Base-by-base conservation (phyloP, 1,140 invertebrate species). In the Magallana angulata region DNA sequence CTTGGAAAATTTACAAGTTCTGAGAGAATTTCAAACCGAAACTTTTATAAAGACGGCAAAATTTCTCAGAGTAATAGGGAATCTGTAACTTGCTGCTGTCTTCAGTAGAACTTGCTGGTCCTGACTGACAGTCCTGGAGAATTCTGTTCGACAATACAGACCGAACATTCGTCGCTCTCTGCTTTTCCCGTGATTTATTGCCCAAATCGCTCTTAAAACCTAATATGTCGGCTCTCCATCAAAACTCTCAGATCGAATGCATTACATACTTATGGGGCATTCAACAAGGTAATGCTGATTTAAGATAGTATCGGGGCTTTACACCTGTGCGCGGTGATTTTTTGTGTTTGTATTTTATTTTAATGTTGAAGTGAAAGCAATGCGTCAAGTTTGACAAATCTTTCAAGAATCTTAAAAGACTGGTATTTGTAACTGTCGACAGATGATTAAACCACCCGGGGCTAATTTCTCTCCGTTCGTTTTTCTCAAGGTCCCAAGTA, bases 371-470 rank as follows among this genome's bases (percentile, higher is more conserved):
- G 68, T 71, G 68, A 71, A 71, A 71, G 68, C 68, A 30, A 71
- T 71, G 24, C 68, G 68, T 71, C 68, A 71, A 71, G 11, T 71
- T 71, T 71, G 68, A 71, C 68, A 71, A 71, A 71, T 71, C 68
- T 71, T 71, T 71, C 68, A 71, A 71, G 68, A 71, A 71, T 71
- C 68, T 71, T 71, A 71, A 71, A 71, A 71, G 68, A 30, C 30
- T 30, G 24, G 68, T 30, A 30, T 30, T 71, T 71, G 24, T 36
- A 71, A 71, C 68, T 30, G 68, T 11, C 68, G 18, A 30, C 36
- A 30, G 24, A 71, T 71, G 24, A 71, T 71, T 30, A 71, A 24
- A 11, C 64, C 64, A 24, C 7, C 36, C 68, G 68, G 68, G 24
- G 68, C 12, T 12, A 30, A 30, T 71, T 71, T 71, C 7, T 9